phyloP scores from a whole-genome alignment of 2,888 invertebrate species.

The Maniola hyperantus region DNA sequence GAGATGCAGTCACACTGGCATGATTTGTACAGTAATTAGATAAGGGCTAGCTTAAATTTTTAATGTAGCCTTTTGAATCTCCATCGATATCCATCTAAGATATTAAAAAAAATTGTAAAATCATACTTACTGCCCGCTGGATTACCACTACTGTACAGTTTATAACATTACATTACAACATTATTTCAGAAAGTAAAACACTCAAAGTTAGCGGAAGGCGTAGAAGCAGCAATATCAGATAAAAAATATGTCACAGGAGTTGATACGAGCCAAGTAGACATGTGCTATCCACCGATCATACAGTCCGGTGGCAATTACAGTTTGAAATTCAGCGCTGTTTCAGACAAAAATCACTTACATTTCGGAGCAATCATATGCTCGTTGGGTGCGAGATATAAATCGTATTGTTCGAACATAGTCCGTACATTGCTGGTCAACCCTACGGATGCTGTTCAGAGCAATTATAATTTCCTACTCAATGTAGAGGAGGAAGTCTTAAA shows the following conservation, averaged over 20 bases:
- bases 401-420: constrained; percentile 98
- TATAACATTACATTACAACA: too few species aligned
- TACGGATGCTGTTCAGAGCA: constrained; percentile 88
- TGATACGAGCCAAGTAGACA: constrained; percentile 94
- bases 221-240: constrained; percentile 96
- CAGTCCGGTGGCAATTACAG: constrained; percentile 99
- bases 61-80: too few species aligned
- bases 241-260: constrained; percentile 97
- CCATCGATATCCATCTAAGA: too few species aligned
- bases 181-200: constrained; percentile 94
- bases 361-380: constrained; percentile 98
- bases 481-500: constrained; percentile 96
- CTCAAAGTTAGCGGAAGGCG: constrained; percentile 95
- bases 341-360: constrained; percentile 96
- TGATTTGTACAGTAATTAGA: too few species aligned
- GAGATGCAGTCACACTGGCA: too few species aligned
- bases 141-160: too few species aligned
- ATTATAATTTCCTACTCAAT: constrained; percentile 95
- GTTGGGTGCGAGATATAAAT: constrained; percentile 96
- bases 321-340: constrained; percentile 97
- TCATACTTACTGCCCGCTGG: too few species aligned
- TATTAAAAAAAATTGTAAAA: too few species aligned
- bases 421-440: constrained; percentile 98
- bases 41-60: too few species aligned
- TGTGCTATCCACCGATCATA: constrained; percentile 99